phyloP scores from a whole-genome alignment of 2,113 vertebrate genomes.

The Pachypanchax playfairii region DNA sequence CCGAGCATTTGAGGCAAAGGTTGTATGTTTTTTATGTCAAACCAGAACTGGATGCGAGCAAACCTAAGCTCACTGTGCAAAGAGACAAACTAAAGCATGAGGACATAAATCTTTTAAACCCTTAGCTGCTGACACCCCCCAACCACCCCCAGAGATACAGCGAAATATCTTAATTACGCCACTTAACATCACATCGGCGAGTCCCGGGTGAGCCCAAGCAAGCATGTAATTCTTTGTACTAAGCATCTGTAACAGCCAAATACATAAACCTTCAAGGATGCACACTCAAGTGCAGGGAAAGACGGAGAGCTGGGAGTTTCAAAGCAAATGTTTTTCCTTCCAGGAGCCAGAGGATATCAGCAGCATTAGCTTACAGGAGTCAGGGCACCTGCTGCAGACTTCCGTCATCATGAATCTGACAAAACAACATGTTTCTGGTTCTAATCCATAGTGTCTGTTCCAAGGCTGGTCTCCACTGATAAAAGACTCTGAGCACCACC shows the following conservation, averaged over 20 bases:
- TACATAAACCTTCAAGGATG: slow-evolving; percentile 58
- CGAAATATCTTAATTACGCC: slow-evolving; percentile 71
- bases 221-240: slow-evolving; percentile 66
- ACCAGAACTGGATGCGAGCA: slow-evolving; percentile 36
- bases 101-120: slow-evolving; percentile 70
- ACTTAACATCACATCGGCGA: slow-evolving; percentile 68
- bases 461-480: not conserved
- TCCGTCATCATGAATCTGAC: not conserved
- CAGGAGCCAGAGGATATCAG: slow-evolving; percentile 21
- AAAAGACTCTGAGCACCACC: not conserved
- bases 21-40: slow-evolving; percentile 14
- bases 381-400: slow-evolving; percentile 2
- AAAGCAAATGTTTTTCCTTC: slow-evolving; percentile 66
- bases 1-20: too few species aligned
- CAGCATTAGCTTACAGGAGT: slow-evolving; percentile 18
- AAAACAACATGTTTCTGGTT: not conserved
- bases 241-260: slow-evolving; percentile 54
- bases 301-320: slow-evolving; percentile 51
- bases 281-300: slow-evolving; percentile 14
- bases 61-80: slow-evolving; percentile 43
- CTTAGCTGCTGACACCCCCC: slow-evolving; percentile 56
- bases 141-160: slow-evolving; percentile 50
- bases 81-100: slow-evolving; percentile 54
- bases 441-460: not conserved
- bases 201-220: slow-evolving; percentile 59